Percentiles rank a stretch among this genome's conserved stretches.
phyloP scores from a whole-genome alignment of 1,140 invertebrate genomes.

The Chrysopa pallens region DNA sequence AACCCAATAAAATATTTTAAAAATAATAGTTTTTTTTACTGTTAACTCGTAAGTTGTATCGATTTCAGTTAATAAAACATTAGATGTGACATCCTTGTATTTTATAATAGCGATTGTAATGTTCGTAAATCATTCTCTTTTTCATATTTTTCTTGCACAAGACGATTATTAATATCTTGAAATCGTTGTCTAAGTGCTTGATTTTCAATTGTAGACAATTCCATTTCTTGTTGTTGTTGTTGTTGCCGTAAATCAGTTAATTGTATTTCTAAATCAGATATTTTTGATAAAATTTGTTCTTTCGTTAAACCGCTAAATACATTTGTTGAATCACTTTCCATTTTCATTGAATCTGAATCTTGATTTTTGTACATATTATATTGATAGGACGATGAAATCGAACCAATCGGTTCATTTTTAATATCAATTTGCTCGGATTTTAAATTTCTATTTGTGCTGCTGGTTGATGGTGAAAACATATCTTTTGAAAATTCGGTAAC shows the following conservation, averaged over 20 bases:
- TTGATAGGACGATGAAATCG: background rate
- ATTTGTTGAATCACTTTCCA: background rate
- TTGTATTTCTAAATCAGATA: conserved; percentile 42
- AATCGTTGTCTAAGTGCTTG: conserved; percentile 61
- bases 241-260: conserved; percentile 50
- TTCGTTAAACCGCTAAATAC: background rate
- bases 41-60: too few species aligned
- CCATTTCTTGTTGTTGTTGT: conserved; percentile 56
- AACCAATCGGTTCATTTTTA: conserved; percentile 1
- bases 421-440: conserved; percentile 1
- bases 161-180: conserved; percentile 57
- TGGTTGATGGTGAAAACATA: conserved; percentile 18
- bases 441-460: conserved; percentile 12
- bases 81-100: too few species aligned
- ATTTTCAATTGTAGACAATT: conserved; percentile 76
- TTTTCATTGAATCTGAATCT: background rate
- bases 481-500: conserved; percentile 21
- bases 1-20: too few species aligned
- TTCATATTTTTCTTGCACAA: conserved; percentile 57
- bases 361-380: background rate
- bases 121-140: conserved; percentile 49
- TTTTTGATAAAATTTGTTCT: conserved; percentile 30
- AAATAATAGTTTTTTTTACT: too few species aligned
- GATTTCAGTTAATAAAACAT: too few species aligned
- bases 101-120: conserved; percentile 17